Conservation (phyloP, 2,113 vertebrate species). For the Porphyrio hochstetteri region DNA sequence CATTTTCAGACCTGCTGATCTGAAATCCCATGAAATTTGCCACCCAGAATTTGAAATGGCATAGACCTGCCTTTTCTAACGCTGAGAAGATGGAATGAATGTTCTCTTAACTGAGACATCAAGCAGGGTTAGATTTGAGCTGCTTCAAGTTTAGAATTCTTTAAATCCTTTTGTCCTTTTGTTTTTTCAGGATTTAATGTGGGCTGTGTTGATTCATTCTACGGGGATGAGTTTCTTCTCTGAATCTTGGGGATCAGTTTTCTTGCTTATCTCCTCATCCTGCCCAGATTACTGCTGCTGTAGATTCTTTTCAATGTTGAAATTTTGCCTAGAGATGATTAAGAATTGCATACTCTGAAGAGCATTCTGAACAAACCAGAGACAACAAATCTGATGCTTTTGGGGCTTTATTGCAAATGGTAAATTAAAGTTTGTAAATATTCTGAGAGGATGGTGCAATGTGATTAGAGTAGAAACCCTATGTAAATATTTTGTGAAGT, state of each 20-base stretch:
- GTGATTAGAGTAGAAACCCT: neutral
- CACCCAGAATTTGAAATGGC: neutral
- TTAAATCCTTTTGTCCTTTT: neutral
- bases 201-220: neutral
- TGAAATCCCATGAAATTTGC: neutral
- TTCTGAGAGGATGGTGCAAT: neutral
- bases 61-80: neutral
- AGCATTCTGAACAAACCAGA: neutral
- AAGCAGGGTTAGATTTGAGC: neutral
- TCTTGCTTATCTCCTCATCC: neutral
- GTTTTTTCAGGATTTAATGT: neutral
- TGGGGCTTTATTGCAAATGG: neutral
- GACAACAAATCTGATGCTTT: neutral
- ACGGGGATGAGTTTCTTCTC: neutral
- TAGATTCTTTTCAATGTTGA: neutral
- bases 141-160: neutral
- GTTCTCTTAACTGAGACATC: neutral
- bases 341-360: neutral
- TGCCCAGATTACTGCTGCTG: neutral
- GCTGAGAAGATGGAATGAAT: neutral
- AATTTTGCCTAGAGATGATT: neutral
- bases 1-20: neutral
- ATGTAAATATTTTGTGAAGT: conserved; percentile 15
- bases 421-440: conserved; percentile 21
- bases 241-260: neutral